Conservation (phyloP, 2,888 invertebrate genomes). For the Lepidocyrtoides sp. region DNA sequence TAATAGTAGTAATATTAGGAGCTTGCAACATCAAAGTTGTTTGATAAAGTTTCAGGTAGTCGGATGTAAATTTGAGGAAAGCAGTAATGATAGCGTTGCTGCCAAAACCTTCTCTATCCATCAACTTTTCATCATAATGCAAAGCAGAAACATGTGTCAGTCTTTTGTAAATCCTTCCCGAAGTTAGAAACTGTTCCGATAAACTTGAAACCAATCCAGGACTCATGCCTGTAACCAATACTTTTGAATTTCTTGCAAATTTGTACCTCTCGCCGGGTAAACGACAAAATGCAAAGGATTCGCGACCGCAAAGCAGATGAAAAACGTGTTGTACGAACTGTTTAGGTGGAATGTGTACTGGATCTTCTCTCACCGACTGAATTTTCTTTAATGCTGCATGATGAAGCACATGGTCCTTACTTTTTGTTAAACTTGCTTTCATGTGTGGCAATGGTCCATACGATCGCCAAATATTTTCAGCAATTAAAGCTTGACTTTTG, state of each 20-base stretch:
- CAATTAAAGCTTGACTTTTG: not conserved
- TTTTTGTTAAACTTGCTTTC: not conserved
- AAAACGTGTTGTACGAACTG: slow-evolving; percentile 82
- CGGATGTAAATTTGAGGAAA: slow-evolving; percentile 80
- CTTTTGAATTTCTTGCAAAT: slow-evolving; percentile 79
- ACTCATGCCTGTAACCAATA: slow-evolving; percentile 82
- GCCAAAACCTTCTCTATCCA: slow-evolving; percentile 36
- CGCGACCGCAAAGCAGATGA: slow-evolving; percentile 83
- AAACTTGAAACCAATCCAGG: slow-evolving; percentile 79
- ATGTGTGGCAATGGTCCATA: not conserved
- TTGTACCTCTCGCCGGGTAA: slow-evolving; percentile 45
- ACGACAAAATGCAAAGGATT: slow-evolving; percentile 77
- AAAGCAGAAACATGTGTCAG: slow-evolving; percentile 54
- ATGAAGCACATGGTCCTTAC: not conserved
- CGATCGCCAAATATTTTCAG: slow-evolving; percentile 65
- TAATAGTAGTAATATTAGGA: slow-evolving; percentile 72
- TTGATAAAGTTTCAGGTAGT: slow-evolving; percentile 83
- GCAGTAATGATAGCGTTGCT: slow-evolving; percentile 72
- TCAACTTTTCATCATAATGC: slow-evolving; percentile 62
- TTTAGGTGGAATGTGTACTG: slow-evolving; percentile 57
- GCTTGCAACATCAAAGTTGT: slow-evolving; percentile 83
- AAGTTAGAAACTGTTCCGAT: slow-evolving; percentile 65
- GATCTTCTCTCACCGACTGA: slow-evolving; percentile 11
- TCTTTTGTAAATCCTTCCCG: slow-evolving; percentile 77
- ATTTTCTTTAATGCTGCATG: not conserved